A percentile compares a stretch with the other conserved stretches of the same genome.
phyloP scores from a whole-genome alignment of 2,888 invertebrate species.

The Hirtodrosophila trivittata region DNA sequence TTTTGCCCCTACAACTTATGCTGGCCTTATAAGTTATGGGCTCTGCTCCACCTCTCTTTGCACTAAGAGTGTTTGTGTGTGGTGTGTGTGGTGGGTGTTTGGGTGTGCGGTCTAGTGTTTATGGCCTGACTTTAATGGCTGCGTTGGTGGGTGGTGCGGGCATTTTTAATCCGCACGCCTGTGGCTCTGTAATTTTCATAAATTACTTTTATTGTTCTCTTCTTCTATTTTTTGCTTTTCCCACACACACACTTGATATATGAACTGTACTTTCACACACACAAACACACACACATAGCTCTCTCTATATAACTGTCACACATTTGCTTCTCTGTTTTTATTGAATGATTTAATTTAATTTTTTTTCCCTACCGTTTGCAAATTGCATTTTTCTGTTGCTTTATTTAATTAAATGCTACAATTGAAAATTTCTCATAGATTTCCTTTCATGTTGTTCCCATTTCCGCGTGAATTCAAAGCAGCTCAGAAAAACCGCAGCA shows the following conservation, averaged over 20 bases:
- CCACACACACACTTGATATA: constrained; percentile 60
- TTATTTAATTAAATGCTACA: constrained; percentile 43
- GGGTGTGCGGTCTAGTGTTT: constrained; percentile 66
- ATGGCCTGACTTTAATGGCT: constrained; percentile 62
- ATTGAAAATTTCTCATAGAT: no score
- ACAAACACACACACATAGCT: constrained; percentile 14
- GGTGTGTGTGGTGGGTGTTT: constrained; percentile 3
- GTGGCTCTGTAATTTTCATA: constrained; percentile 81
- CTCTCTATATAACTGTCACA: not conserved
- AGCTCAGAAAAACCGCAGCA: no score
- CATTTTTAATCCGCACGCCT: constrained; percentile 76
- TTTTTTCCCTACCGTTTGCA: constrained; percentile 5
- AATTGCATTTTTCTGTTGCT: constrained; percentile 33
- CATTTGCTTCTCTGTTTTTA: constrained; percentile 1
- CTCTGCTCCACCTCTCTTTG: constrained; percentile 3
- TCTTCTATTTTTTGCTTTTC: constrained; percentile 9
- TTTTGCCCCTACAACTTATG: constrained; percentile 37
- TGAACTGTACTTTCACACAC: constrained; percentile 59
- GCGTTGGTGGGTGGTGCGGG: constrained; percentile 41
- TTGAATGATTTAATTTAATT: constrained; percentile 32
- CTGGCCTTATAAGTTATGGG: constrained; percentile 70
- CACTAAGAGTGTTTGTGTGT: constrained; percentile 7
- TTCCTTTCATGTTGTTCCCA: no score
- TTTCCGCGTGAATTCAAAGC: no score
- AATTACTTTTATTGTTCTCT: constrained; percentile 79